Evolutionary conservation across 2,797 vertebrate genomes (phyloP).

Genomic region (Sebastiscus albofasciatus): DNA sequence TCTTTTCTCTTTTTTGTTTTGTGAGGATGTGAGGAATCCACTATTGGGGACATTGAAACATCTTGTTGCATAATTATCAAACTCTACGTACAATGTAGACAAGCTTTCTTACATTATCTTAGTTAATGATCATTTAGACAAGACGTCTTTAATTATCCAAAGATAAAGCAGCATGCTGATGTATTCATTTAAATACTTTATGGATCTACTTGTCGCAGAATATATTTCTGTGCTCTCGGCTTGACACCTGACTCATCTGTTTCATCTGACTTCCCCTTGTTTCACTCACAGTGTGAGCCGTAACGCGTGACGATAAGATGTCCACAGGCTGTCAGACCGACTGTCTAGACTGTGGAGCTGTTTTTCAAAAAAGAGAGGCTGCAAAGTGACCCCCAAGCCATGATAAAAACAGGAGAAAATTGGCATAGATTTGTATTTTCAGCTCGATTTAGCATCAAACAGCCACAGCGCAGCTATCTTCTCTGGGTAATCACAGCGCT

Average conservation of each 20-base stretch:
- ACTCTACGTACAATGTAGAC: constrained; percentile 35
- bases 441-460: constrained; percentile 75
- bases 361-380: constrained; percentile 19
- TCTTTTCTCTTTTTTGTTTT: constrained; percentile 7
- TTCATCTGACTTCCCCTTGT: constrained; percentile 9
- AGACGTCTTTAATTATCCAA: constrained; percentile 37
- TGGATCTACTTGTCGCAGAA: neutral
- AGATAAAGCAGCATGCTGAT: constrained; percentile 3
- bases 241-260: constrained; percentile 20
- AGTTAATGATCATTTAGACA: constrained; percentile 58
- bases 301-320: constrained; percentile 31
- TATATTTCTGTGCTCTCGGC: neutral
- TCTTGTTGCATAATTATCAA: constrained; percentile 55
- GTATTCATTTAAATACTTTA: neutral
- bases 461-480: constrained; percentile 22
- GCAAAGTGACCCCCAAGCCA: constrained; percentile 21
- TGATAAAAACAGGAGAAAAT: constrained; percentile 32
- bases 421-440: constrained; percentile 66
- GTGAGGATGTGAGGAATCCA: constrained; percentile 35
- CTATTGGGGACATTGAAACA: constrained; percentile 39
- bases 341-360: constrained; percentile 18
- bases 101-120: constrained; percentile 44
- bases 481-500: constrained; percentile 27
- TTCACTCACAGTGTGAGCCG: constrained; percentile 21
- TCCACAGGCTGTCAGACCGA: constrained; percentile 38